Conservation (phyloP, 2,797 vertebrate genomes). For the Pempheris klunzingeri region DNA sequence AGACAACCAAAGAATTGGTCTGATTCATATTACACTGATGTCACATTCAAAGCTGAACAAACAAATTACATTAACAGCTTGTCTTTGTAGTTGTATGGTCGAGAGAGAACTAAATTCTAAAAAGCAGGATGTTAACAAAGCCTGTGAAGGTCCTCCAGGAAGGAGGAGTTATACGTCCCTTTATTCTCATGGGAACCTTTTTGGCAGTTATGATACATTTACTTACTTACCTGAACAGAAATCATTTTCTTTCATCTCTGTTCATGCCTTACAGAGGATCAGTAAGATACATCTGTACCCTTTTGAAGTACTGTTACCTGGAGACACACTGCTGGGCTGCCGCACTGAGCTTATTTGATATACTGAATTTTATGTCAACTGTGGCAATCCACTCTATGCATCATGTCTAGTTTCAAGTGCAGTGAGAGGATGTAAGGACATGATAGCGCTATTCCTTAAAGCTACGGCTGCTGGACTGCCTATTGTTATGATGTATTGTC, state of each 20-base stretch:
- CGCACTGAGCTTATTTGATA: conserved; percentile 76
- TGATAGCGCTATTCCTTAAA: conserved; percentile 59
- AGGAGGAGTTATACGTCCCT: conserved; percentile 45
- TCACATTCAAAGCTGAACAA: conserved; percentile 43
- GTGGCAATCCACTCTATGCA: conserved; percentile 70
- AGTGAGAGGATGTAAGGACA: conserved; percentile 56
- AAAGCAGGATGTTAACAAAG: conserved; percentile 36
- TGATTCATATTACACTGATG: background rate
- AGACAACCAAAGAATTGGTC: conserved; percentile 12
- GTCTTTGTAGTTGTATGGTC: conserved; percentile 7
- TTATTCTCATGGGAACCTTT: conserved; percentile 58
- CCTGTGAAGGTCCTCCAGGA: conserved; percentile 38
- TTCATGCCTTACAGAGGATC: conserved; percentile 67
- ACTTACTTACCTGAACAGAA: conserved; percentile 75
- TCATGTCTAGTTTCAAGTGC: conserved; percentile 70
- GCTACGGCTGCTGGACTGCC: conserved; percentile 37
- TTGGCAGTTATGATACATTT: conserved; percentile 79
- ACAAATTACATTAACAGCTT: conserved; percentile 26
- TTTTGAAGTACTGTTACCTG: conserved; percentile 75
- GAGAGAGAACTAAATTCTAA: background rate
- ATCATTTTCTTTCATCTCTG: conserved; percentile 75
- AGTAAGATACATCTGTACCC: conserved; percentile 70
- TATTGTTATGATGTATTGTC: conserved; percentile 54
- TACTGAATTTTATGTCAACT: conserved; percentile 76
- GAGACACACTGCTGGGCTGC: conserved; percentile 69